phyloP scores from a whole-genome alignment of 2,888 invertebrate species.

The Nephrotoma appendiculata region DNA sequence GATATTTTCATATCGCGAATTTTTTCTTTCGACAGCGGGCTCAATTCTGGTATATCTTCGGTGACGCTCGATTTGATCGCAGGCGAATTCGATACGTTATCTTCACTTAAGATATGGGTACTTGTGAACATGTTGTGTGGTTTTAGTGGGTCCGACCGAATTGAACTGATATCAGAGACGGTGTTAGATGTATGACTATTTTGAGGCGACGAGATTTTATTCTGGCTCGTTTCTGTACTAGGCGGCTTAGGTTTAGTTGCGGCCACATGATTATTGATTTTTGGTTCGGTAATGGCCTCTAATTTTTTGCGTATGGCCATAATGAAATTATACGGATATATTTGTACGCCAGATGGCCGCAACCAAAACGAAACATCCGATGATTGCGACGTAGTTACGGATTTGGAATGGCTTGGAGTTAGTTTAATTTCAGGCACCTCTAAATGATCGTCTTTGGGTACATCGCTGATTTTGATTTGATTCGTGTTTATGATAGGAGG shows the following conservation, averaged over 20 bases:
- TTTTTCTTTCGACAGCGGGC: background rate
- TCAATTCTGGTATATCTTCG: background rate
- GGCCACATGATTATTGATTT: background rate
- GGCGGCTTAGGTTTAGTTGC: background rate
- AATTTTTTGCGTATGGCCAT: conserved; percentile 43
- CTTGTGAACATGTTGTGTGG: background rate
- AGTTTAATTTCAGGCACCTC: conserved; percentile 13
- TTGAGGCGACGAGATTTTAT: conserved; percentile 20
- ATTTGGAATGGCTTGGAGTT: background rate
- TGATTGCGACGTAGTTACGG: background rate
- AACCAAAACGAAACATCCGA: conserved; percentile 24
- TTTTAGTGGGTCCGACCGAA: conserved; percentile 13
- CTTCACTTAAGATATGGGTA: background rate
- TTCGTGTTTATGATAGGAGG: background rate
- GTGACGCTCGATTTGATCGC: background rate
- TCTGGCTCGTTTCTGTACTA: conserved; percentile 17
- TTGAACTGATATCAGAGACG: conserved; percentile 18
- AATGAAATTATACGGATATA: conserved; percentile 45
- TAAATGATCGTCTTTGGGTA: conserved; percentile 9
- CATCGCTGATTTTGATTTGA: background rate
- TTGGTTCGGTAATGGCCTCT: conserved; percentile 21
- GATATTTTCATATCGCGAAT: background rate
- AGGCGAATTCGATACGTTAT: background rate
- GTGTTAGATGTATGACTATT: conserved; percentile 18
- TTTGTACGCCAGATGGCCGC: conserved; percentile 28